Percentiles rank a stretch among this genome's conserved stretches.
These are phyloP conservation scores for Peromyscus polionotus DNA, from an alignment of 2,113 vertebrate species.

Conservation along the genomic window DNA sequence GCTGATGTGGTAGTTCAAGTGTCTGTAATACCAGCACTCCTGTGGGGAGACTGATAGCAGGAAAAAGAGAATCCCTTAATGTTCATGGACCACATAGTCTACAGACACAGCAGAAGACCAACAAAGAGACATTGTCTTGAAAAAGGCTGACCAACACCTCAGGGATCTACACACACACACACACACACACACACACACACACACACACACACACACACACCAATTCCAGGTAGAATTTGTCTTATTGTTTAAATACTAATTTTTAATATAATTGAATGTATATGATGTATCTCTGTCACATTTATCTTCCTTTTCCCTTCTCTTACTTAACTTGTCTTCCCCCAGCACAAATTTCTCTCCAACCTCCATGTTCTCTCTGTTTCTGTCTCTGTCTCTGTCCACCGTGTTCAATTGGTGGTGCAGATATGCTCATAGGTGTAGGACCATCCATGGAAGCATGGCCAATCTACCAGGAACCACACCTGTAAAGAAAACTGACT, in stretches of 20 bases:
- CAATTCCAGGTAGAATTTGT: neutral
- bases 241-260: neutral
- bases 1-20: neutral
- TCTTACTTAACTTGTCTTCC: neutral
- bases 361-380: neutral
- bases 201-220: neutral
- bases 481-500: neutral
- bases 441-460: neutral
- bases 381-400: neutral
- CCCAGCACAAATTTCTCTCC: neutral
- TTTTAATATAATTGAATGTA: neutral
- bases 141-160: neutral
- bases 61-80: neutral
- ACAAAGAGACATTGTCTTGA: neutral
- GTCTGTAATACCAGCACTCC: too few species aligned
- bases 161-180: neutral
- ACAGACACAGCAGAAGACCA: neutral
- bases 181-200: neutral
- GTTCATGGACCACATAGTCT: neutral
- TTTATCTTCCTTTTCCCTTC: neutral
- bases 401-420: neutral
- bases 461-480: neutral
- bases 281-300: neutral
- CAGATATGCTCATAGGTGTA: neutral
- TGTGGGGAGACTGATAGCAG: too few species aligned